phyloP scores from a whole-genome alignment of 1,140 invertebrate genomes.

The Potamilus streckersoni region DNA sequence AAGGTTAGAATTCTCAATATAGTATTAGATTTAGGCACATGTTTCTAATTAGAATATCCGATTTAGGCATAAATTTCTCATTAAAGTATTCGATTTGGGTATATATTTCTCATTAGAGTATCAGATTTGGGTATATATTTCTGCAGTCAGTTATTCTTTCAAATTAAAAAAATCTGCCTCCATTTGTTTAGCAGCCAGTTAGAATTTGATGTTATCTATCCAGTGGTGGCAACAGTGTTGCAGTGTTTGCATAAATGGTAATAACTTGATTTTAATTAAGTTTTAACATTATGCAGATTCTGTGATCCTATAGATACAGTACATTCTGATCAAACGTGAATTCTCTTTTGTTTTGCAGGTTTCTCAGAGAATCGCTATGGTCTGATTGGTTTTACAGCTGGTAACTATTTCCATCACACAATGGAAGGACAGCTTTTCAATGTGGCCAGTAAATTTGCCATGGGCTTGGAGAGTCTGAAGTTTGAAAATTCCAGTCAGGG shows the following conservation, averaged over 20 bases:
- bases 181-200: too few relatives aligned
- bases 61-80: too few relatives aligned
- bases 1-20: slow-evolving; percentile 37
- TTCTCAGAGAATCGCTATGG: slow-evolving; percentile 76
- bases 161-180: too few relatives aligned
- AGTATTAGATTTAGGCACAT: too few relatives aligned
- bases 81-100: too few relatives aligned
- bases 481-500: slow-evolving; percentile 27
- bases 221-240: too few relatives aligned
- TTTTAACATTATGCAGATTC: neutral
- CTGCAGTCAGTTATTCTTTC: too few relatives aligned
- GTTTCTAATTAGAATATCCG: too few relatives aligned
- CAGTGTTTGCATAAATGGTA: too few relatives aligned
- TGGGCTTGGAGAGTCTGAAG: slow-evolving; percentile 54
- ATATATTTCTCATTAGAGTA: neutral
- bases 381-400: slow-evolving; percentile 83
- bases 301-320: neutral
- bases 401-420: slow-evolving; percentile 61
- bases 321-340: neutral
- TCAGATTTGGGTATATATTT: too few relatives aligned
- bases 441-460: slow-evolving; percentile 55
- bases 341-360: slow-evolving; percentile 35
- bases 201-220: too few relatives aligned
- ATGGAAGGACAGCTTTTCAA: slow-evolving; percentile 68
- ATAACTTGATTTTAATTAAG: neutral